These are phyloP conservation scores for Adineta ricciae DNA, from an alignment of 2,888 invertebrate species.

Conservation along the genomic window DNA sequence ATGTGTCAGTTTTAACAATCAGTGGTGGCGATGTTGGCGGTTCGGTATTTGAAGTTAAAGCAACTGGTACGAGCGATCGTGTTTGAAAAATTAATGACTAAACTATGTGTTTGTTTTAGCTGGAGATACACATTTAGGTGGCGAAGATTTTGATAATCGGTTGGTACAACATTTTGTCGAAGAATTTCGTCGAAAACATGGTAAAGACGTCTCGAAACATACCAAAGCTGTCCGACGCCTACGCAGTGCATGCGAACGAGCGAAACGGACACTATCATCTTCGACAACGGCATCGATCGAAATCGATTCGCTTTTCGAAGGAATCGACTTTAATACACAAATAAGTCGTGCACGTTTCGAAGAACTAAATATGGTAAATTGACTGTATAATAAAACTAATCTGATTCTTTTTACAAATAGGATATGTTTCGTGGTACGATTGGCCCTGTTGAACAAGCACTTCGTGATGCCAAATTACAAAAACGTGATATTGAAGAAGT, in stretches of 20 bases:
- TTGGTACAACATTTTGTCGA: conserved; percentile 49
- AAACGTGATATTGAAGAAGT: conserved; percentile 68
- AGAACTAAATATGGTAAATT: conserved; percentile 66
- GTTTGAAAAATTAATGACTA: too few species aligned
- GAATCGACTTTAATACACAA: conserved; percentile 86
- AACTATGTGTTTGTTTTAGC: conserved; percentile 42
- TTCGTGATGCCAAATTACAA: conserved; percentile 82
- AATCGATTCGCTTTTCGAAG: conserved; percentile 86
- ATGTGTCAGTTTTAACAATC: conserved; percentile 84
- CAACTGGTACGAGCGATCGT: conserved; percentile 56
- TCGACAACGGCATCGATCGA: conserved; percentile 61
- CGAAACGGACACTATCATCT: conserved; percentile 58
- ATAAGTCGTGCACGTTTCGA: conserved; percentile 92
- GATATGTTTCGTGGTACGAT: conserved; percentile 89
- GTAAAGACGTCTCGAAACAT: conserved; percentile 56
- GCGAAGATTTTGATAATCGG: conserved; percentile 62
- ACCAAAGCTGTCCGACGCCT: conserved; percentile 79
- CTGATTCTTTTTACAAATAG: not conserved
- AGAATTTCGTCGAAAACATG: conserved; percentile 50
- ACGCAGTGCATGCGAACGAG: conserved; percentile 72
- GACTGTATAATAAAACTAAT: too few species aligned
- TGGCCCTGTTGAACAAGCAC: conserved; percentile 88
- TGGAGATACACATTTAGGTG: conserved; percentile 84
- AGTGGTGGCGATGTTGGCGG: conserved; percentile 64
- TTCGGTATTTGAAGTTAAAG: conserved; percentile 73